phyloP scores from a whole-genome alignment of 2,888 invertebrate species.

The Linnaemya tessellans region DNA sequence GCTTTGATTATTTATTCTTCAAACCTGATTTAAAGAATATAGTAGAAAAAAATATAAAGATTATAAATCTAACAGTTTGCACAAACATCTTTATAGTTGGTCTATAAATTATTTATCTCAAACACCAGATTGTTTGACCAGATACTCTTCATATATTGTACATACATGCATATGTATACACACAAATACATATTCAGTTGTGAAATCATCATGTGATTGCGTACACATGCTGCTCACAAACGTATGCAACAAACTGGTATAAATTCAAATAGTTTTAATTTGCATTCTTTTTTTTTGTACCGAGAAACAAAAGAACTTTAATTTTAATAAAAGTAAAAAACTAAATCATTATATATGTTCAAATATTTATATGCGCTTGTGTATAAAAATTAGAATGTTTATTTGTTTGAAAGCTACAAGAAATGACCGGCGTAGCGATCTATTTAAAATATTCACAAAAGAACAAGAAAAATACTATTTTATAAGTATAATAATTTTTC shows the following conservation, averaged over 20 bases:
- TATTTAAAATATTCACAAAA: too few relatives aligned
- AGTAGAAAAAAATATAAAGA: not conserved
- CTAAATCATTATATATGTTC: too few relatives aligned
- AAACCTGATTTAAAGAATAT: constrained; percentile 19
- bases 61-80: not conserved
- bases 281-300: not conserved
- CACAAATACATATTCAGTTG: not conserved
- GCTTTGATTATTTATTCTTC: not conserved
- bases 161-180: too few relatives aligned
- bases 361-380: too few relatives aligned
- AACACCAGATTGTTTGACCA: not conserved
- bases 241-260: not conserved
- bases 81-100: not conserved
- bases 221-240: not conserved
- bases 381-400: too few relatives aligned
- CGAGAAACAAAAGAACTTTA: not conserved
- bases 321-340: not conserved
- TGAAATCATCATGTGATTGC: not conserved
- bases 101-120: not conserved
- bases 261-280: constrained; percentile 3
- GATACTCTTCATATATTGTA: not conserved
- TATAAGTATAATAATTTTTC: too few relatives aligned
- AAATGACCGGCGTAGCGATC: too few relatives aligned
- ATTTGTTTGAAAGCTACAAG: too few relatives aligned
- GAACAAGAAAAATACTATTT: too few relatives aligned